These are phyloP conservation scores for Physeter macrocephalus DNA, from an alignment of 2,113 vertebrate species.

Conservation along the genomic window DNA sequence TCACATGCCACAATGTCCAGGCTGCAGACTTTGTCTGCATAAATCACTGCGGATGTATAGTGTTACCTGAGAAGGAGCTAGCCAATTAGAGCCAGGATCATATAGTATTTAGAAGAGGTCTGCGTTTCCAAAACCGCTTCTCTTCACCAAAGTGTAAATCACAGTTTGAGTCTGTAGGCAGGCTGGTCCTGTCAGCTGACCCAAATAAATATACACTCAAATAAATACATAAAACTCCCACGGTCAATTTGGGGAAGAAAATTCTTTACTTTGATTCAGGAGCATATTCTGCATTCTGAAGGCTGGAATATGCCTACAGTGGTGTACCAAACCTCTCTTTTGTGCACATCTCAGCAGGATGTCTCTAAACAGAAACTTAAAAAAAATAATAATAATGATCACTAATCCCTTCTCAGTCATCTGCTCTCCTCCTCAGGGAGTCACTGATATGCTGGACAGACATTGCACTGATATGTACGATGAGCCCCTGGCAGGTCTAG, in stretches of 20 bases:
- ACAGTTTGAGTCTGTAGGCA: not conserved
- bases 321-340: not conserved
- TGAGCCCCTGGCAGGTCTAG: not conserved
- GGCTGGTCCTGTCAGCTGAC: not conserved
- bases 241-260: slow-evolving; percentile 37
- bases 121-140: not conserved
- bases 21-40: not conserved
- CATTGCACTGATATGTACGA: not conserved
- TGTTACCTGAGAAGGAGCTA: not conserved
- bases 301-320: slow-evolving; percentile 11
- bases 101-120: not conserved
- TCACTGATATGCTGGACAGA: not conserved
- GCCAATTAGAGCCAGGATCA: not conserved
- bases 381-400: slow-evolving; percentile 12
- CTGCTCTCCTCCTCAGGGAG: not conserved
- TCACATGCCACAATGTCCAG: not conserved
- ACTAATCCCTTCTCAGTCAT: not conserved
- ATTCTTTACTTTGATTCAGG: slow-evolving; percentile 60
- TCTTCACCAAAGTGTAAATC: not conserved
- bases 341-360: slow-evolving; percentile 30
- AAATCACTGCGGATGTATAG: not conserved
- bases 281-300: slow-evolving; percentile 54
- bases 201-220: not conserved
- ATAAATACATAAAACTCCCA: slow-evolving; percentile 37
- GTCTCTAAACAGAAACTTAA: slow-evolving; percentile 24